Percentiles rank a stretch among this genome's conserved stretches.
phyloP scores from a whole-genome alignment of 2,113 vertebrate species.

The Notarius quadriscutis region DNA sequence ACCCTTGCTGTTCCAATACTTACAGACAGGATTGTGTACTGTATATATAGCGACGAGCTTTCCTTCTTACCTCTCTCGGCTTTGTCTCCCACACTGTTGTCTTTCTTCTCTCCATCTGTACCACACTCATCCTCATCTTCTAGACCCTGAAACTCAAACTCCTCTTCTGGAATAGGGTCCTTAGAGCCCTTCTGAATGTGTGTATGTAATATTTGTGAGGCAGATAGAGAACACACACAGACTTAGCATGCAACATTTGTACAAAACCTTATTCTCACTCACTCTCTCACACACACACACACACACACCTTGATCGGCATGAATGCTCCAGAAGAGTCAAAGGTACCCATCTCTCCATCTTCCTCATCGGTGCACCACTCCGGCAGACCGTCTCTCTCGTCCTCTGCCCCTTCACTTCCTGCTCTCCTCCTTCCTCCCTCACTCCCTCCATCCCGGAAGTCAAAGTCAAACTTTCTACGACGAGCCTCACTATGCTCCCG shows the following conservation, averaged over 20 bases:
- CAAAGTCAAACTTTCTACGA: slow-evolving; percentile 86
- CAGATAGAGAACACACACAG: neutral
- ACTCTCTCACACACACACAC: neutral
- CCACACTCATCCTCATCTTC: slow-evolving; percentile 79
- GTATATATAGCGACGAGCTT: neutral
- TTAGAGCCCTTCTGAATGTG: slow-evolving; percentile 79
- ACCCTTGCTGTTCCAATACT: neutral
- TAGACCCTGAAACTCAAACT: slow-evolving; percentile 84
- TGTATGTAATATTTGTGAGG: neutral
- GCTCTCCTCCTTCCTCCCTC: slow-evolving; percentile 71
- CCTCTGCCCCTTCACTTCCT: slow-evolving; percentile 80
- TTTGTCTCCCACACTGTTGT: slow-evolving; percentile 59
- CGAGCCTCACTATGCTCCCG: slow-evolving; percentile 81
- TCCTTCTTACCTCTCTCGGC: slow-evolving; percentile 61
- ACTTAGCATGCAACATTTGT: neutral
- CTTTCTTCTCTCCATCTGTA: slow-evolving; percentile 66
- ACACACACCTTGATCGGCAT: slow-evolving; percentile 81
- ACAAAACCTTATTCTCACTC: neutral
- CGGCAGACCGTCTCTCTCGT: slow-evolving; percentile 84
- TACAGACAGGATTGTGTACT: too few species aligned
- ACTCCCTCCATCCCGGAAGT: slow-evolving; percentile 78
- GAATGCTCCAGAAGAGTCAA: slow-evolving; percentile 89
- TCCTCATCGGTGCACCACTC: slow-evolving; percentile 92
- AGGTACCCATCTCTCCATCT: slow-evolving; percentile 89
- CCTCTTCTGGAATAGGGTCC: slow-evolving; percentile 82